Evolutionary conservation across 2,113 vertebrate species (phyloP).

Genomic region (Pituophis catenifer): DNA sequence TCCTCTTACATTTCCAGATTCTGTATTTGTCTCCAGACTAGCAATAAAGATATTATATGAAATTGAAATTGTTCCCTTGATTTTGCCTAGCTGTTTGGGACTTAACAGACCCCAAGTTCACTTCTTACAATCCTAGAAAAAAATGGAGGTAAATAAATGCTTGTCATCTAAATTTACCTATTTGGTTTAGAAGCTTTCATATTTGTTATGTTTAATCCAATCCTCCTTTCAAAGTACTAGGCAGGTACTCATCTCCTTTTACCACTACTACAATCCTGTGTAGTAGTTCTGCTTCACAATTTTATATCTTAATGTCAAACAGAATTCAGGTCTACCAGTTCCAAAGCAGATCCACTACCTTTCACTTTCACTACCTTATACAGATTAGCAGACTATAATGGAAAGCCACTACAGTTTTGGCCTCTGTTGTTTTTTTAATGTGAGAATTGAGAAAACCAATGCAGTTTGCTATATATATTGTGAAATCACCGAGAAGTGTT

Average conservation of each 20-base stretch:
- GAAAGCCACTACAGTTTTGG: background rate
- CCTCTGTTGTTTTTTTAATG: background rate
- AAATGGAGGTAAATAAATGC: background rate
- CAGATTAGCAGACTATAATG: background rate
- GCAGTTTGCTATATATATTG: background rate
- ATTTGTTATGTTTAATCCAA: background rate
- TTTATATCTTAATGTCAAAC: background rate
- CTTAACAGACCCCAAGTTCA: background rate
- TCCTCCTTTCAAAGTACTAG: background rate
- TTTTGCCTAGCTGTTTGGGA: background rate
- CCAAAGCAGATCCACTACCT: background rate
- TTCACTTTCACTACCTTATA: background rate
- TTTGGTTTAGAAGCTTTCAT: background rate
- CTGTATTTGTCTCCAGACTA: background rate
- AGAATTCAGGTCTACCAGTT: background rate
- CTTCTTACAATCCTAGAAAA: background rate
- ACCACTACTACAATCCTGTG: background rate
- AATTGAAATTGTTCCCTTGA: background rate
- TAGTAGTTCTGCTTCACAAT: no score
- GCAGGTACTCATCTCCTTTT: no score
- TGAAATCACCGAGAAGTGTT: slow-evolving; percentile 15
- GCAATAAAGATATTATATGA: background rate
- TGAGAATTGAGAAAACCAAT: background rate
- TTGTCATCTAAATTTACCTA: background rate
- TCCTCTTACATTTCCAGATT: background rate